Evolutionary conservation across 1,140 invertebrate species (phyloP).

Genomic region (Drosophila arawakana): DNA sequence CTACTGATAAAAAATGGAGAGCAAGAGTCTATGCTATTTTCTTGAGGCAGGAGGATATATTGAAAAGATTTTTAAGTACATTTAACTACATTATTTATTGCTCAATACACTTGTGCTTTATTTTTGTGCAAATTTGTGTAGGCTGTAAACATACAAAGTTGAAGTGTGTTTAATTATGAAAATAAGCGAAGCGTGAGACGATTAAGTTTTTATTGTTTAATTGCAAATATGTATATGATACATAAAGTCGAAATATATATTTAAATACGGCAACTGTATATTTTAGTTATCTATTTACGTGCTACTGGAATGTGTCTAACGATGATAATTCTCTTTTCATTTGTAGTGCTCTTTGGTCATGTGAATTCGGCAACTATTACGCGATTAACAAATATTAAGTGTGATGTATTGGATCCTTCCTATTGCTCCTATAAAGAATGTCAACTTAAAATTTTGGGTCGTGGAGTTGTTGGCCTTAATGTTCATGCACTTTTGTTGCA

Average conservation of each 20-base stretch:
- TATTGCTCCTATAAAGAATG: conserved; percentile 21
- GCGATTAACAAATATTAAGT: conserved; percentile 33
- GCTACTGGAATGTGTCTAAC: neutral
- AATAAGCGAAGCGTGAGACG: no score
- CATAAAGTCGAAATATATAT: no score
- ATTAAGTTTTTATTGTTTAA: no score
- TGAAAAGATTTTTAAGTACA: no score
- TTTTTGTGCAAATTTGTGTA: no score
- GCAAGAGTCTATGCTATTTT: no score
- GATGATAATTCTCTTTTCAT: conserved; percentile 1
- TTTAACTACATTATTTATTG: no score
- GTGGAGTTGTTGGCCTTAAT: conserved; percentile 15
- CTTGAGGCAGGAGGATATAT: no score
- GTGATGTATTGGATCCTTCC: conserved; percentile 22
- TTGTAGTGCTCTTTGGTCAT: neutral
- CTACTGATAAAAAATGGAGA: neutral
- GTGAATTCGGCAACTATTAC: neutral
- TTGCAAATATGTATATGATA: no score
- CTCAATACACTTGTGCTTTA: no score
- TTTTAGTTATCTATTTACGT: neutral
- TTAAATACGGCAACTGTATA: no score
- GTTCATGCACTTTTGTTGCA: conserved; percentile 8
- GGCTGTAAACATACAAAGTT: neutral
- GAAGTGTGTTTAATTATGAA: no score
- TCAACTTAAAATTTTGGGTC: conserved; percentile 22